phyloP scores from a whole-genome alignment of 2,797 vertebrate genomes.

The Catamblyrhynchus diadema region DNA sequence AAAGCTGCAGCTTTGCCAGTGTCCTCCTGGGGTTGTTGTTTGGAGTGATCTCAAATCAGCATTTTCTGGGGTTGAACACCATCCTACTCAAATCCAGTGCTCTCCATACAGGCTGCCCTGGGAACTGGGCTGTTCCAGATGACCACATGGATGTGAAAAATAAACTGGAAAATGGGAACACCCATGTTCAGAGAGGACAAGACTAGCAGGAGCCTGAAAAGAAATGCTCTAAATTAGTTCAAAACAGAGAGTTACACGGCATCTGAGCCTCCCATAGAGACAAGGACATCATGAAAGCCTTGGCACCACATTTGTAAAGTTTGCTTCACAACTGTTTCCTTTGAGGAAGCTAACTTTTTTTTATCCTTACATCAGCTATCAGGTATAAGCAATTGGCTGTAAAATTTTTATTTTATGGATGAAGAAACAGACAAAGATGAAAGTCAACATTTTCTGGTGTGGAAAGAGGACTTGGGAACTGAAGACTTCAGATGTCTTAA shows the following conservation, averaged over 20 bases:
- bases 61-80: not conserved
- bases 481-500: not conserved
- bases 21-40: not conserved
- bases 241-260: not conserved
- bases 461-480: not conserved
- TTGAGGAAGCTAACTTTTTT: not conserved
- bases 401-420: not conserved
- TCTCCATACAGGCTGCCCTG: not conserved
- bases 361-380: not conserved
- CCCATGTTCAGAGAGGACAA: conserved; percentile 1
- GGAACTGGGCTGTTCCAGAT: conserved; percentile 6
- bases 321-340: not conserved
- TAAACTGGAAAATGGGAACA: conserved; percentile 21
- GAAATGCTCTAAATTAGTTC: not conserved
- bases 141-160: not conserved
- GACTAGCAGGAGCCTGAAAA: not conserved
- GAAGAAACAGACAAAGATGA: not conserved
- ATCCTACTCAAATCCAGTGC: not conserved
- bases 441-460: not conserved
- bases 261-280: not conserved
- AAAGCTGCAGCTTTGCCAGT: not conserved
- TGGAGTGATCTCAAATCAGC: not conserved
- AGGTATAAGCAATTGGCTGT: not conserved
- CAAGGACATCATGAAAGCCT: not conserved
- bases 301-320: not conserved